Evolutionary conservation across 2,888 invertebrate genomes (phyloP).

Genomic region (Himalopsyche anomala): DNA sequence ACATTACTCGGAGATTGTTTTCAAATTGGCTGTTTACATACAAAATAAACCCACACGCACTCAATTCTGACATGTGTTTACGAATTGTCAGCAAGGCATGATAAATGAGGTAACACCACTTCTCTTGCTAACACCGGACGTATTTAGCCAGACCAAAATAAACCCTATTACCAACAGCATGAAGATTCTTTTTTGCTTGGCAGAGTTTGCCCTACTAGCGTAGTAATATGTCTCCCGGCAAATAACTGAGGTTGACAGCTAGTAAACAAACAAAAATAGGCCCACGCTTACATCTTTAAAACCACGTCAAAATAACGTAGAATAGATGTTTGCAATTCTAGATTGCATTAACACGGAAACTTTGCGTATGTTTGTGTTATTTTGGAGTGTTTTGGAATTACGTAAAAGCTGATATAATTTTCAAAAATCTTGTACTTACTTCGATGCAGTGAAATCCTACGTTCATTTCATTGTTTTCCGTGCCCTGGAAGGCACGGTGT

Average conservation of each 20-base stretch:
- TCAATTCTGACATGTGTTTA: slow-evolving; percentile 60
- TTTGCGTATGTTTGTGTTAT: neutral
- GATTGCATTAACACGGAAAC: neutral
- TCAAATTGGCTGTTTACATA: slow-evolving; percentile 27
- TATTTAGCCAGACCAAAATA: slow-evolving; percentile 39
- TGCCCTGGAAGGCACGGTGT: slow-evolving; percentile 52
- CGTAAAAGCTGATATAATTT: slow-evolving; percentile 54
- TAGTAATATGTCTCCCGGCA: slow-evolving; percentile 79
- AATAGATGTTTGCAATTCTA: slow-evolving; percentile 10
- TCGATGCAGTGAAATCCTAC: slow-evolving; percentile 46
- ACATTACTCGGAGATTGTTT: slow-evolving; percentile 19
- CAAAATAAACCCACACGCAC: slow-evolving; percentile 31
- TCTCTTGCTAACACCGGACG: slow-evolving; percentile 54
- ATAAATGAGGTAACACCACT: slow-evolving; percentile 58
- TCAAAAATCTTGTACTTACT: slow-evolving; percentile 55
- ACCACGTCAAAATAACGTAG: neutral
- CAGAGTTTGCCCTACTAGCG: slow-evolving; percentile 66
- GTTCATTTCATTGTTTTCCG: slow-evolving; percentile 54
- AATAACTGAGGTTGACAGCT: slow-evolving; percentile 78
- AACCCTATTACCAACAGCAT: neutral
- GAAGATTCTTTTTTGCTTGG: slow-evolving; percentile 46
- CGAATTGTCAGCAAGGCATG: slow-evolving; percentile 62
- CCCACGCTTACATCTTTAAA: slow-evolving; percentile 22
- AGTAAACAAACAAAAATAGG: slow-evolving; percentile 76
- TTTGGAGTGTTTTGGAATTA: slow-evolving; percentile 56